Base-by-base conservation (phyloP, 1,140 invertebrate genomes). In the Drosophila cardini region DNA sequence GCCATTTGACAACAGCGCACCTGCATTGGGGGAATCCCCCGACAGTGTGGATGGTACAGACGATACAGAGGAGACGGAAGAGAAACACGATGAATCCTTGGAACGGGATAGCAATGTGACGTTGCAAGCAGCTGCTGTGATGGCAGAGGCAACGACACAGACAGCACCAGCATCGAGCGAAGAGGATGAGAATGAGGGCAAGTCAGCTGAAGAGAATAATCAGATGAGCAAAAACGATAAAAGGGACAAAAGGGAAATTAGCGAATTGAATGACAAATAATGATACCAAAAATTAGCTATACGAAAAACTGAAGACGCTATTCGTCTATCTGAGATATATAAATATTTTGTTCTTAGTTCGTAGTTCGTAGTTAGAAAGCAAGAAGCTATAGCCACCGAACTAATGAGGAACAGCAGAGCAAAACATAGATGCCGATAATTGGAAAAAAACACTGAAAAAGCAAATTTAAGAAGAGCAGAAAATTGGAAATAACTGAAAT, bases 251-350 rank as follows among this genome's bases (percentile, higher is more conserved):
- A 86, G 26, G 62, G 75, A 13, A 74, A 86, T 30, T 57, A 72
- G 5, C 63, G 76, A 64, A 62, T 61, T 11, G 40, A 65, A 38
- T 56, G 57, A 55, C 46, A 79, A 61, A 90, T 77, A 71, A 76
- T 62, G 42, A 90, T 80, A 76, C 81, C 78, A 76, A 85, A 80
- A 82, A 85, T 75, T 85, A 85, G 79, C 53, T 70, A 53, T 68
- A 26, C 21, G 21, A 26, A 26, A 72, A 57, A 57, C 34, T 34
- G 26, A 67, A 53, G 57, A 30, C 60, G 60, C 60, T 36, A 46
- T 26, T 16, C 52, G 62, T 65, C 62, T 62, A 57, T 53, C 57
- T 69, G 38, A 62, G 63, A 62, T 68, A 52, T 52, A 11, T 13
- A 26, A 40, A 52, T 52, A 11, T 13, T 15, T 52, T 38, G 48